Conservation (phyloP, 2,888 invertebrate genomes). For the Heliothis peltigera region DNA sequence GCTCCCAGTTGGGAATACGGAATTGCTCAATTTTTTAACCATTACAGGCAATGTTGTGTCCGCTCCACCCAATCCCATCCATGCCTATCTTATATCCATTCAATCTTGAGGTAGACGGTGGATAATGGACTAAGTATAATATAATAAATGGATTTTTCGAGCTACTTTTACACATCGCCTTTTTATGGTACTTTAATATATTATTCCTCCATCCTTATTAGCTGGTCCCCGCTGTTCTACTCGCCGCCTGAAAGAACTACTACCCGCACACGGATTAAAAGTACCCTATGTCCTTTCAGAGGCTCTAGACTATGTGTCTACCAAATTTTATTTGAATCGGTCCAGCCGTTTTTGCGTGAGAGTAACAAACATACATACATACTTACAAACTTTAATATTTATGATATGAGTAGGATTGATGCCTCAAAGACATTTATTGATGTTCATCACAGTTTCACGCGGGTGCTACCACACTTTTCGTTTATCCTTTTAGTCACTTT, state of each 20-base stretch:
- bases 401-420: too few species aligned
- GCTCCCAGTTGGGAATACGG: background rate
- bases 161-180: background rate
- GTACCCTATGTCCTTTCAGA: too few species aligned
- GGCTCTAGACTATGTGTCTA: too few species aligned
- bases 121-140: background rate
- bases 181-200: background rate
- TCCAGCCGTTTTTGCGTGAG: too few species aligned
- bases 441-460: background rate
- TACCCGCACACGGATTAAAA: too few species aligned
- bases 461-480: conserved; percentile 1
- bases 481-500: conserved; percentile 40
- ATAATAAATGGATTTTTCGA: background rate
- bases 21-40: background rate
- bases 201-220: too few species aligned
- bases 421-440: background rate
- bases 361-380: too few species aligned
- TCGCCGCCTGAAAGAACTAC: too few species aligned
- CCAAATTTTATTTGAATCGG: too few species aligned
- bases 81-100: background rate
- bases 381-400: too few species aligned
- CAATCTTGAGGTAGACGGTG: background rate
- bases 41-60: background rate
- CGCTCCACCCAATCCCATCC: background rate
- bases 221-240: too few species aligned